Evolutionary conservation across 23 tunicate genomes (phyloP).

Genomic region (Corella eumyota): DNA sequence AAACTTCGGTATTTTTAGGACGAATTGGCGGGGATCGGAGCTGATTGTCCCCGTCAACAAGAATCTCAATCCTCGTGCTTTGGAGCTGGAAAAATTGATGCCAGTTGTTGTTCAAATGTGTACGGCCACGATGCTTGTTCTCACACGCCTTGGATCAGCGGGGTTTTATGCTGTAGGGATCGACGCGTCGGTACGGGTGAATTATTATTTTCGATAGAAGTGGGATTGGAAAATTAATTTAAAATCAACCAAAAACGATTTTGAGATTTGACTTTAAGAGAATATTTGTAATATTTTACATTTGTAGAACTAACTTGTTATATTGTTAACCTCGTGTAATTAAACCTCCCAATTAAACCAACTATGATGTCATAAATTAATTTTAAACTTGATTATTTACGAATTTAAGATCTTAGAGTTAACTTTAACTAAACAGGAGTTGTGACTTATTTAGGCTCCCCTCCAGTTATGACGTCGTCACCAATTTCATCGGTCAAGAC

Average conservation of each 20-base stretch:
- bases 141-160: slow-evolving; percentile 54
- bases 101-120: slow-evolving; percentile 4
- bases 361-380: no score
- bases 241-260: no score
- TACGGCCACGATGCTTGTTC: slow-evolving; percentile 20
- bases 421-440: no score
- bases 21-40: slow-evolving; percentile 59
- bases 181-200: slow-evolving; percentile 26
- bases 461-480: slow-evolving; percentile 23
- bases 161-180: slow-evolving; percentile 64
- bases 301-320: no score
- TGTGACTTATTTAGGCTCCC: slow-evolving; percentile 23
- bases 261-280: no score
- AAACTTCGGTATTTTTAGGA: slow-evolving; percentile 35
- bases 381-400: no score
- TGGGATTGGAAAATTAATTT: no score
- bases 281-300: no score
- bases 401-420: no score
- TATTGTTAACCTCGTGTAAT: no score
- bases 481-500: slow-evolving; percentile 20
- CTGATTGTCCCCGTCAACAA: slow-evolving; percentile 43
- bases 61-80: slow-evolving; percentile 20
- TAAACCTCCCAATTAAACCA: no score
- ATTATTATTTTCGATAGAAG: no score
- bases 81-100: slow-evolving; percentile 30